Percentiles rank a stretch among this genome's conserved stretches.
Conservation (phyloP, 2,113 vertebrate species). For the Caranx melampygus region DNA sequence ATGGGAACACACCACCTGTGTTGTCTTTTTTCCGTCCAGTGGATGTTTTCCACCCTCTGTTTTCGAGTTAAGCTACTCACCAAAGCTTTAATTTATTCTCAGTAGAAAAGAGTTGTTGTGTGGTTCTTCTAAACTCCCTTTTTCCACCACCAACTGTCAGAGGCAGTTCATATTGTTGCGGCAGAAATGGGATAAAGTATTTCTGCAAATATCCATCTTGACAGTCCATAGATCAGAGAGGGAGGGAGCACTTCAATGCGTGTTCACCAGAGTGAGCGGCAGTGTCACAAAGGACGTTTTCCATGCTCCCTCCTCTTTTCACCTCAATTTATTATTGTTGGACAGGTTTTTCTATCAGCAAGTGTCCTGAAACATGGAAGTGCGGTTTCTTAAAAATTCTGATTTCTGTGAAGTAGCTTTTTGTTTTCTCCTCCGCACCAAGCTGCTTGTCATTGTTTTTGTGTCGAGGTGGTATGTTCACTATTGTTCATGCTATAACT, state of each 20-base stretch:
- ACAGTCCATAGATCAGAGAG: constrained; percentile 77
- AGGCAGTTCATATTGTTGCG: constrained; percentile 63
- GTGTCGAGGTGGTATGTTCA: not conserved
- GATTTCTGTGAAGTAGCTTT: constrained; percentile 2
- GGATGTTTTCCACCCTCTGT: not conserved
- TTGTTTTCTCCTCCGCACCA: not conserved
- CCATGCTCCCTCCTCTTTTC: constrained; percentile 63
- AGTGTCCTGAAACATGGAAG: constrained; percentile 33
- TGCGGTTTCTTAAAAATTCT: not conserved
- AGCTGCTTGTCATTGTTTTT: constrained; percentile 1
- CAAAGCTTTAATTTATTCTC: constrained; percentile 61
- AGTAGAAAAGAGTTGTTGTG: constrained; percentile 40
- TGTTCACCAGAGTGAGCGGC: constrained; percentile 71
- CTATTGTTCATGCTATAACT: not conserved
- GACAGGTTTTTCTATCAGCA: constrained; percentile 50
- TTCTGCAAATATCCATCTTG: constrained; percentile 75
- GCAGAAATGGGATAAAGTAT: constrained; percentile 71
- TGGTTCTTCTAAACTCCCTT: constrained; percentile 32
- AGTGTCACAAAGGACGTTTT: constrained; percentile 70
- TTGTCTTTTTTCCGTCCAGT: not conserved
- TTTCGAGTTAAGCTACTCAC: constrained; percentile 23
- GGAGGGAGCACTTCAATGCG: constrained; percentile 60
- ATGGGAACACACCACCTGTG: not conserved
- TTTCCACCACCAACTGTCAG: constrained; percentile 70
- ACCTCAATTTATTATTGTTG: constrained; percentile 73